Evolutionary conservation across 2,113 vertebrate genomes (phyloP).

Genomic region (Heteronetta atricapilla): DNA sequence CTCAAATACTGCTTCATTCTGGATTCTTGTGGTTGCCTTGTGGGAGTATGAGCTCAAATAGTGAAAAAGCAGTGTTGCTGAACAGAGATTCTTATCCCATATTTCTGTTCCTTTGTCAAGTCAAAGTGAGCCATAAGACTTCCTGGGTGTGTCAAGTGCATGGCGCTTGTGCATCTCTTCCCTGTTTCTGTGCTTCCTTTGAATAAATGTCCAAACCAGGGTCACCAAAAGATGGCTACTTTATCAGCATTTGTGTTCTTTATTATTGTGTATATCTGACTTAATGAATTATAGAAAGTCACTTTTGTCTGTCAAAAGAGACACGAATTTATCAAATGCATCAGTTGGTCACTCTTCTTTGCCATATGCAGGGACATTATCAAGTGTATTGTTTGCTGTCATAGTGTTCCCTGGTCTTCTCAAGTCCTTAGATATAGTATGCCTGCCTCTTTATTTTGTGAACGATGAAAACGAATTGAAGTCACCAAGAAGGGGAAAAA

Average conservation of each 20-base stretch:
- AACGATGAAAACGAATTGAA: background rate
- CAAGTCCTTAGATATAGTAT: background rate
- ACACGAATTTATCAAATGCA: background rate
- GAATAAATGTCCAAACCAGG: background rate
- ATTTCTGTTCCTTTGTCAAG: background rate
- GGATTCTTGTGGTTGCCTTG: background rate
- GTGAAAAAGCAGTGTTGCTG: background rate
- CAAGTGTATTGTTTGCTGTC: background rate
- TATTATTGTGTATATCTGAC: background rate
- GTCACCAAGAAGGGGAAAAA: background rate
- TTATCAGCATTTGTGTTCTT: background rate
- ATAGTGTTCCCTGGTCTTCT: background rate
- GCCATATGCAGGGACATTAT: background rate
- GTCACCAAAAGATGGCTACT: background rate
- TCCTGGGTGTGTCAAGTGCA: background rate
- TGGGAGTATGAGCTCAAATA: background rate
- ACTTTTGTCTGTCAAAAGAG: background rate
- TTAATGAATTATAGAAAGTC: background rate
- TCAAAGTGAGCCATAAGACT: background rate
- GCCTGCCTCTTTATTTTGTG: background rate
- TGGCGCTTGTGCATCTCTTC: background rate
- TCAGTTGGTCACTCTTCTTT: background rate
- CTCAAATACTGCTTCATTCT: background rate
- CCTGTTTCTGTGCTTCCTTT: slow-evolving; percentile 35
- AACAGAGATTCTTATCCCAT: background rate